Base-by-base conservation (phyloP, 2,888 invertebrate species). In the Protophormia terraenovae region DNA sequence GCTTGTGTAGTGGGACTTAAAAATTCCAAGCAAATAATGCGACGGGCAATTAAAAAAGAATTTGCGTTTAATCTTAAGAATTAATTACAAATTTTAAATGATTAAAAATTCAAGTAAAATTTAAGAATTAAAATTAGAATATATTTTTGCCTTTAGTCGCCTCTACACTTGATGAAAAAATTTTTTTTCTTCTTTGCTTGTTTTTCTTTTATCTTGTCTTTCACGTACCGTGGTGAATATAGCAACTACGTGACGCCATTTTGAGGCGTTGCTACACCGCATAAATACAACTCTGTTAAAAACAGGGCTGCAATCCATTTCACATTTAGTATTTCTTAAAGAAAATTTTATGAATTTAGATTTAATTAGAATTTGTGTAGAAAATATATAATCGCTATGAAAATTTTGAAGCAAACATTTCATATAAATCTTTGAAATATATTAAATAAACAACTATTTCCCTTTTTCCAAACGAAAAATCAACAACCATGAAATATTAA, bases 151-250 rank as follows among this genome's bases (percentile, higher is more conserved):
- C 86, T n/a, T n/a, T n/a, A n/a, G 88, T 88, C 89, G 90, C 90
- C 90, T 90, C 90, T 90, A 89, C 89, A 89, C 90, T 89, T 89
- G 90, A 89, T 89, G 89, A 90, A 89, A 89, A 77, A 88, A 87
- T 88, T 90, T 89, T 89, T 88, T 88, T 89, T 89, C 88, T 88
- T 87, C 84, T 87, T 86, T 88, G 87, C 66, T 85, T 80, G 71
- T 89, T 90, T 88, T 89, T 89, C 86, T 90, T 90, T 90, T 87
- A 88, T 87, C 88, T 80, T 87, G 88, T 87, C 89, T 87, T 89
- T 86, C 89, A 50, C 77, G 60, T 22, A 38, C 58, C 14, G 89
- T 89, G 86, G 84, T 86, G 84, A 86, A 50, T 77, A 69, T 86
- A 60, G 47, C 60, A 29, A 47, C 16, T 77, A 71, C 66, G 45